These are phyloP conservation scores for Miltochrista miniata DNA, from an alignment of 2,888 invertebrate genomes.

Conservation along the genomic window DNA sequence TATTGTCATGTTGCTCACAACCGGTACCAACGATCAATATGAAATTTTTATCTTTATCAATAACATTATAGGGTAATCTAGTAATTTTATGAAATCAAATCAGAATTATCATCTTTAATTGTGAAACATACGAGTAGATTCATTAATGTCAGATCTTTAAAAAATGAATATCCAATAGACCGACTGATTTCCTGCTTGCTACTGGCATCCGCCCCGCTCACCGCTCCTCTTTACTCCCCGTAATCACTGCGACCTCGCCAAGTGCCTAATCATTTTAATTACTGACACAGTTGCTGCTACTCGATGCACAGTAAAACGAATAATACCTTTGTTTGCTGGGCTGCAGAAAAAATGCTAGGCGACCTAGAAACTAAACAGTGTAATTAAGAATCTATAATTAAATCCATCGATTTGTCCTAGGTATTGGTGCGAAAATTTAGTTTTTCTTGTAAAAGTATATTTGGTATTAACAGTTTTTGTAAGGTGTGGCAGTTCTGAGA, in stretches of 20 bases:
- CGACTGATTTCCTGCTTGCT: too few relatives aligned
- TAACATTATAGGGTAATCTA: too few relatives aligned
- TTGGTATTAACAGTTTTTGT: background rate
- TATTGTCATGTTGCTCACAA: too few relatives aligned
- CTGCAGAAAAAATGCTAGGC: constrained; percentile 50
- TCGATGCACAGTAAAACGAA: constrained; percentile 61
- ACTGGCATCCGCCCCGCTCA: background rate
- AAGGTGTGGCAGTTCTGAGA: background rate
- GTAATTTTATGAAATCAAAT: too few relatives aligned
- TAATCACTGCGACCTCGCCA: constrained; percentile 39
- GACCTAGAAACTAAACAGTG: constrained; percentile 64
- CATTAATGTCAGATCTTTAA: too few relatives aligned
- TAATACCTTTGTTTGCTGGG: constrained; percentile 64
- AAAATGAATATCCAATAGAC: too few relatives aligned
- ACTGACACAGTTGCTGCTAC: constrained; percentile 72
- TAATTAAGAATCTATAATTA: constrained; percentile 54
- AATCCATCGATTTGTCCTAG: constrained; percentile 37
- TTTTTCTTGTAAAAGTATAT: constrained; percentile 18
- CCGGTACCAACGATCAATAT: too few relatives aligned
- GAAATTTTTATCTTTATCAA: too few relatives aligned
- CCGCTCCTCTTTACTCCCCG: constrained; percentile 35
- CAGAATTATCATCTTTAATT: too few relatives aligned
- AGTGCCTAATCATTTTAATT: constrained; percentile 74
- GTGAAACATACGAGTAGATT: too few relatives aligned
- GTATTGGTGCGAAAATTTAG: constrained; percentile 24